Conservation (phyloP, 2,113 vertebrate genomes). For the Alectura lathami region DNA sequence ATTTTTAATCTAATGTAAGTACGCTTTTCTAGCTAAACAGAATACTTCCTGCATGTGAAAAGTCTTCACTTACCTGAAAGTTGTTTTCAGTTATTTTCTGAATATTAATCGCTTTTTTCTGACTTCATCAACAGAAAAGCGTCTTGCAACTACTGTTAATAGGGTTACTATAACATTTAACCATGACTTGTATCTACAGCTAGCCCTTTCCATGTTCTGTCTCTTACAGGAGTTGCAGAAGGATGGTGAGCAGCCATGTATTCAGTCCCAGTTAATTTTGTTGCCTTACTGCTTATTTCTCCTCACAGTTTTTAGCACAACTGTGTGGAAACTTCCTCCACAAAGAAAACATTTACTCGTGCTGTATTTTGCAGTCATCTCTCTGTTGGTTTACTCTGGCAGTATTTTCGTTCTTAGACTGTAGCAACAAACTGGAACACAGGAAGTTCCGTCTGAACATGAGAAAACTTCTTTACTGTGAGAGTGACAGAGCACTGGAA, state of each 20-base stretch:
- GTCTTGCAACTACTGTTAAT: not conserved
- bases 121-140: not conserved
- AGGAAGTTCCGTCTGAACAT: too few relatives aligned
- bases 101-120: not conserved
- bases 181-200: not conserved
- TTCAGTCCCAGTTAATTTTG: not conserved
- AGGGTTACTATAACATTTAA: not conserved
- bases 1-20: not conserved
- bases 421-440: too few relatives aligned
- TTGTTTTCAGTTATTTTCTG: not conserved
- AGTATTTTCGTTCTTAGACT: not conserved
- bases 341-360: not conserved
- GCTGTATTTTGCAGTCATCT: not conserved
- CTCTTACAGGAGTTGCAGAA: not conserved
- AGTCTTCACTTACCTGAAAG: not conserved
- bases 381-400: not conserved
- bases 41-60: not conserved
- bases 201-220: not conserved
- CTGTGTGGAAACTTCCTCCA: not conserved
- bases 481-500: too few relatives aligned
- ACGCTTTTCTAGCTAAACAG: not conserved
- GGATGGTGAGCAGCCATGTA: not conserved
- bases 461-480: too few relatives aligned
- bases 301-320: not conserved
- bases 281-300: not conserved